Base-by-base conservation (phyloP, 2,113 vertebrate genomes). In the Cebidichthys violaceus region DNA sequence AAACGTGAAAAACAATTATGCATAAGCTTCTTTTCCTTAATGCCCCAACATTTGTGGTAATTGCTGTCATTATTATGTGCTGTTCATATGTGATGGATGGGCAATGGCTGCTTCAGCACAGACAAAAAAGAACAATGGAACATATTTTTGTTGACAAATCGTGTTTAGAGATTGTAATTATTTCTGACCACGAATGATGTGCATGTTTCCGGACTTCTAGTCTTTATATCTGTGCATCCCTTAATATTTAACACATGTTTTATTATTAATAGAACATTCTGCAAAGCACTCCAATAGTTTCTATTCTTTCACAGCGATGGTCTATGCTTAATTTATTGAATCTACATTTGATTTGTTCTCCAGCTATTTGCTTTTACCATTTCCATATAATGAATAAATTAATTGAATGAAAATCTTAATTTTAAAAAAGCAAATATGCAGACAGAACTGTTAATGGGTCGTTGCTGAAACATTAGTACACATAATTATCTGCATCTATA, bases 61-160 rank as follows among this genome's bases (percentile, higher is more conserved):
- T 86, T 81, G 77, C 79, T 72, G 64, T 75, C 61, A 72, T 85
- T 83, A 85, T 81, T 61, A 70, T 81, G 69, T 57, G 52, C 75
- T 33, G 55, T 75, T 86, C 61, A 43, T 65, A 70, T 77, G 66
- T 69, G 66, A 81, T 73, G 57, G 77, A 71, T 78, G 60, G 52
- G 81, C 29, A 6, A 29, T 9, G 33, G 65, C 57, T 67, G 33
- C 70, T 27, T n/a, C 27, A 1, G 43, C 65, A 24, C 22, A 65
- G 37, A 64, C 39, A 35, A 31, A 52, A 71, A 18, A 43, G 31
- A 68, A 60, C 15, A 45, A 50, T 20, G 29, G 39, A 47, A 24
- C 7, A 61, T n/a, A 61, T 37, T 35, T 75, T 9, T 74, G 33
- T 43, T 43, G 24, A 82, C 35, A 80, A 61, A 81, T 35, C 41